A percentile compares a stretch with the other conserved stretches of the same genome.
Evolutionary conservation across 2,797 vertebrate species (phyloP).

Genomic region (Brotogeris chrysoptera): DNA sequence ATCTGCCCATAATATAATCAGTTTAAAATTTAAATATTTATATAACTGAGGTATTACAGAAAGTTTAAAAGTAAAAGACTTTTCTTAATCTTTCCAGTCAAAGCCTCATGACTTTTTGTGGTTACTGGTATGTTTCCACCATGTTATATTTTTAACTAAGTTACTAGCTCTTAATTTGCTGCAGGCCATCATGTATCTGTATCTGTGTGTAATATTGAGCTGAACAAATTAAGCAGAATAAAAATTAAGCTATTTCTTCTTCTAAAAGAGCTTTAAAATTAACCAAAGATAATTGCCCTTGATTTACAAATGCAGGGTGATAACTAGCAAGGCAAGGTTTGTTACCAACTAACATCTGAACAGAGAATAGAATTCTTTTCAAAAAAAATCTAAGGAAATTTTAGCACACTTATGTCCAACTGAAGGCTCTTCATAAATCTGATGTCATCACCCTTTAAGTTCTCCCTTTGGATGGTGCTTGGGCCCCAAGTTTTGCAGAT

Average conservation of each 20-base stretch:
- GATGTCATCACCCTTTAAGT: neutral
- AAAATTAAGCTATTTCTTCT: neutral
- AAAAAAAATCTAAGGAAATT: neutral
- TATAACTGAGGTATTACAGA: conserved; percentile 21
- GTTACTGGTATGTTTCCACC: conserved; percentile 1
- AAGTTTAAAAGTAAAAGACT: conserved; percentile 17
- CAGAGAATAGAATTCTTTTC: neutral
- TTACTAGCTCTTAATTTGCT: neutral
- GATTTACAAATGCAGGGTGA: neutral
- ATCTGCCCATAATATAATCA: conserved; percentile 35
- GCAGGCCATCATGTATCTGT: neutral
- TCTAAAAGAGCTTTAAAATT: neutral
- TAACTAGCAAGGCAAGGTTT: neutral
- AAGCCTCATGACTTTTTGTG: neutral
- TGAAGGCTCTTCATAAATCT: neutral
- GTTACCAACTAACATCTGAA: neutral
- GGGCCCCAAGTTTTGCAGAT: neutral
- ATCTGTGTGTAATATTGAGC: neutral
- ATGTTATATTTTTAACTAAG: neutral
- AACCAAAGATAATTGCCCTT: neutral
- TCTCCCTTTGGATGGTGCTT: neutral
- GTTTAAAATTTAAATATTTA: conserved; percentile 56
- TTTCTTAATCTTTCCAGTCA: conserved; percentile 6
- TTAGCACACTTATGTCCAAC: neutral
- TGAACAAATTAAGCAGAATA: neutral